Conservation (phyloP, 2,113 vertebrate genomes). For the Malurus cyaneus region DNA sequence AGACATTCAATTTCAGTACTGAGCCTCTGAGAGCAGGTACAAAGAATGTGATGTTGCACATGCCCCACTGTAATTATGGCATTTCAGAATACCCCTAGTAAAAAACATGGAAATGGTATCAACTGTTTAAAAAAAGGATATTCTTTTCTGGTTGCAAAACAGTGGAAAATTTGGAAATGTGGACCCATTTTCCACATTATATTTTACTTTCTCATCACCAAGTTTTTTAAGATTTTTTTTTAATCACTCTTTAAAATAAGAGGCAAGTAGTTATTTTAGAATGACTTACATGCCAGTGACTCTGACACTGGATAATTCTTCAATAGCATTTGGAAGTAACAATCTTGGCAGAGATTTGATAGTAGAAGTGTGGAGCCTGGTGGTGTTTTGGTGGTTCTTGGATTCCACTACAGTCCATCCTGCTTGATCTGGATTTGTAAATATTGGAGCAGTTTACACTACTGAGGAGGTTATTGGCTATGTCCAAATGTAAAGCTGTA, state of each 20-base stretch:
- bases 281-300: not conserved
- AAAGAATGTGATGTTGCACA: not conserved
- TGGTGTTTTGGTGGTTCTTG: slow-evolving; percentile 7
- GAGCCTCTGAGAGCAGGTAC: slow-evolving; percentile 3
- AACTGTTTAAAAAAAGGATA: not conserved
- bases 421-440: slow-evolving; percentile 36
- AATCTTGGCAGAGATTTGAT: not conserved
- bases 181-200: not conserved
- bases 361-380: not conserved
- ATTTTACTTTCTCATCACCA: not conserved
- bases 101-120: not conserved
- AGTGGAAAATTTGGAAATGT: not conserved
- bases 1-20: slow-evolving; percentile 14
- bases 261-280: not conserved
- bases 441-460: not conserved
- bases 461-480: not conserved
- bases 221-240: not conserved
- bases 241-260: not conserved
- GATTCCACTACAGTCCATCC: not conserved
- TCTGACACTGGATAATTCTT: slow-evolving; percentile 7
- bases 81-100: not conserved
- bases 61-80: not conserved
- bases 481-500: slow-evolving; percentile 2
- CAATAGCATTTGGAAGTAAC: not conserved
- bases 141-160: not conserved